phyloP scores from a whole-genome alignment of 2,888 invertebrate genomes.

The Galeruca laticollis region DNA sequence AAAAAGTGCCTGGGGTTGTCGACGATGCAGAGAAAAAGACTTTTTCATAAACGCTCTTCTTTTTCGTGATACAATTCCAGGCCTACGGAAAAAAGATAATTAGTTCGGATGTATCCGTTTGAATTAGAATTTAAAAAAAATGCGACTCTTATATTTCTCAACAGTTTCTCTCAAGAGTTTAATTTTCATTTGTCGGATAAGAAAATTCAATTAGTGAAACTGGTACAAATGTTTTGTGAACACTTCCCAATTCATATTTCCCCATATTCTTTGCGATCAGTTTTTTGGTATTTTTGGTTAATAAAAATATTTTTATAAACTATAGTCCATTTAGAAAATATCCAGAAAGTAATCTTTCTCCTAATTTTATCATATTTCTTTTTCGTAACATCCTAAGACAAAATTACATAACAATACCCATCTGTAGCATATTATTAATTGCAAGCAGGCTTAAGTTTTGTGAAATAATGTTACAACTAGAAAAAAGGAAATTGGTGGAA shows the following conservation, averaged over 20 bases:
- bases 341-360: too few species aligned
- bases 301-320: too few species aligned
- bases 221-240: conserved; percentile 21
- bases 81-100: conserved; percentile 36
- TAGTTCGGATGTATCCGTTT: conserved; percentile 34
- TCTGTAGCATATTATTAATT: too few species aligned
- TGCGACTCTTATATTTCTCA: conserved; percentile 7
- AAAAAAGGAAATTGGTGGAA: too few species aligned
- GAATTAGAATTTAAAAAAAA: conserved; percentile 31
- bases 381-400: too few species aligned
- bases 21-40: conserved; percentile 13
- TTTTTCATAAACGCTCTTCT: conserved; percentile 38
- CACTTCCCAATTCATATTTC: not conserved
- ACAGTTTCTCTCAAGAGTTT: conserved; percentile 19
- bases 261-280: too few species aligned
- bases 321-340: too few species aligned
- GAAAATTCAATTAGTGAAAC: conserved; percentile 28
- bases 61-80: conserved; percentile 34
- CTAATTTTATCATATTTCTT: too few species aligned
- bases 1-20: conserved; percentile 37
- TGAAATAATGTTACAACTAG: too few species aligned
- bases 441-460: too few species aligned
- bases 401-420: too few species aligned
- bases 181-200: conserved; percentile 29
- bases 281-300: too few species aligned